A percentile compares a stretch with the other conserved stretches of the same genome.
phyloP scores from a whole-genome alignment of 1,140 invertebrate species.

The Nephila pilipes region DNA sequence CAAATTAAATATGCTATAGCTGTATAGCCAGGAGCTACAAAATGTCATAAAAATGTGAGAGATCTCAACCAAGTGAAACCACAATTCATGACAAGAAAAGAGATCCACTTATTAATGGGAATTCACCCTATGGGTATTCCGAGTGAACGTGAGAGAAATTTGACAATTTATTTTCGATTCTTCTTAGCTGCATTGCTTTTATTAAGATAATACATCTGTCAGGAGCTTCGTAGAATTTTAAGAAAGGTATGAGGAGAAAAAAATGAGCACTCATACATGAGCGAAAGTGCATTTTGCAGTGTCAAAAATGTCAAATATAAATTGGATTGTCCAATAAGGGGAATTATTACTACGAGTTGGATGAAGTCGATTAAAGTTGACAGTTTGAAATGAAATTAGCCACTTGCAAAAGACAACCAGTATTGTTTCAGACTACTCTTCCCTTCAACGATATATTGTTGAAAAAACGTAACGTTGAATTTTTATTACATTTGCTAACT shows the following conservation, averaged over 20 bases:
- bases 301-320: constrained; percentile 18
- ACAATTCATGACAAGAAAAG: background rate
- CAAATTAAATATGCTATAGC: constrained; percentile 8
- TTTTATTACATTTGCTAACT: background rate
- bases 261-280: background rate
- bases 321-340: constrained; percentile 21
- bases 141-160: constrained; percentile 21
- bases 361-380: background rate
- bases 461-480: too few relatives aligned
- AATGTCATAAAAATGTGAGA: constrained; percentile 37
- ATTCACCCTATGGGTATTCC: constrained; percentile 25
- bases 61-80: background rate
- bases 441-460: too few relatives aligned
- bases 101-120: constrained; percentile 43
- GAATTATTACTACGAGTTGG: background rate
- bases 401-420: background rate
- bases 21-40: background rate
- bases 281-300: background rate
- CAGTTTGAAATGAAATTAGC: constrained; percentile 35
- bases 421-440: background rate
- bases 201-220: constrained; percentile 44
- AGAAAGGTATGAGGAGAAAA: background rate
- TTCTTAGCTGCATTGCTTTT: constrained; percentile 10
- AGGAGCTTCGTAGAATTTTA: constrained; percentile 5
- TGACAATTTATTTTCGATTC: constrained; percentile 43